Conservation (phyloP, 2,113 vertebrate species). For the Entelurus aequoreus region DNA sequence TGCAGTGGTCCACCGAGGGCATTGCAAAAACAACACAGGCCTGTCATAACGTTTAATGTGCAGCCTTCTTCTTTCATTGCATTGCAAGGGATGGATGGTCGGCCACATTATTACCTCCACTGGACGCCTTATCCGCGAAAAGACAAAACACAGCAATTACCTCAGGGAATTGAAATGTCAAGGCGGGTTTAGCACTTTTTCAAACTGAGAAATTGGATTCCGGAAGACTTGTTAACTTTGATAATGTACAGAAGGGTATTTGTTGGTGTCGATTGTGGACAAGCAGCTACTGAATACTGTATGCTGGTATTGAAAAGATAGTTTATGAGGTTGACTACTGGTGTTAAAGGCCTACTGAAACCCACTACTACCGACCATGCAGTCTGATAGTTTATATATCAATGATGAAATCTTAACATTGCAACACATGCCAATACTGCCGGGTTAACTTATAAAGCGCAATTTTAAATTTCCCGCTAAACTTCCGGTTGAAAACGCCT, state of each 20-base stretch:
- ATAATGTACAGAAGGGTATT: slow-evolving; percentile 9
- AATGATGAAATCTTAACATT: too few relatives aligned
- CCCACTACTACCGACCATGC: too few relatives aligned
- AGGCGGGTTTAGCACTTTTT: slow-evolving; percentile 48
- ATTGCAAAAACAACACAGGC: slow-evolving; percentile 10
- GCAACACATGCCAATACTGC: too few relatives aligned
- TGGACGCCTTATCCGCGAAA: slow-evolving; percentile 36
- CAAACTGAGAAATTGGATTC: slow-evolving; percentile 43
- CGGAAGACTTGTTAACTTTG: slow-evolving; percentile 21
- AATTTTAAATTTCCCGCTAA: too few relatives aligned
- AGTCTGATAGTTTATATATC: too few relatives aligned
- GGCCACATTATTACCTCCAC: slow-evolving; percentile 42
- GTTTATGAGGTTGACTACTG: not conserved
- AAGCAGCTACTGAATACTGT: not conserved
- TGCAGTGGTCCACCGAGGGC: slow-evolving; percentile 6
- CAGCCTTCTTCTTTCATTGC: slow-evolving; percentile 15
- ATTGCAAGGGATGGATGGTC: slow-evolving; percentile 35
- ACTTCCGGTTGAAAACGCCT: too few relatives aligned
- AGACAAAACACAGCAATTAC: slow-evolving; percentile 55
- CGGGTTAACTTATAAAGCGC: too few relatives aligned
- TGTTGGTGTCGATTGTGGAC: not conserved
- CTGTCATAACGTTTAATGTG: slow-evolving; percentile 26
- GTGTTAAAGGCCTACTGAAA: too few relatives aligned
- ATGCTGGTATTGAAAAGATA: not conserved
- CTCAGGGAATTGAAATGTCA: slow-evolving; percentile 59